Percentiles rank a stretch among this genome's conserved stretches.
phyloP scores from a whole-genome alignment of 2,113 vertebrate species.

The Chaetorhynchus papuensis region DNA sequence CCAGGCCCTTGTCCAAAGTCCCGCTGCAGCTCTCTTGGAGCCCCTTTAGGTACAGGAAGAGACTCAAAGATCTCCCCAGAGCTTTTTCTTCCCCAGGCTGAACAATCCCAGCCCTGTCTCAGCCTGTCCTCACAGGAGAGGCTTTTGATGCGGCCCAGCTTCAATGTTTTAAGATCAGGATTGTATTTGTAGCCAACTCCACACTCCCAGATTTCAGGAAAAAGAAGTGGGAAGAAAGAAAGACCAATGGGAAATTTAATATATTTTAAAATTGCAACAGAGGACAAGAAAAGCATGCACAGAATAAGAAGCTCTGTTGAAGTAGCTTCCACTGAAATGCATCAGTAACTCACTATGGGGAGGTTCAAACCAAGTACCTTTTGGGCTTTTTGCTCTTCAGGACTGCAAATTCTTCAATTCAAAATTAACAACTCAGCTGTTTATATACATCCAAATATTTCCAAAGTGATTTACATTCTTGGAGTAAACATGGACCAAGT shows the following conservation, averaged over 20 bases:
- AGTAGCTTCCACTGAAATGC: background rate
- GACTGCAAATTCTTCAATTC: background rate
- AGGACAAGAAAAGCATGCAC: background rate
- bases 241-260: background rate
- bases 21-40: background rate
- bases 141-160: background rate
- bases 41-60: background rate
- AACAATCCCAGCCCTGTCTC: background rate
- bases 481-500: background rate
- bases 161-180: background rate
- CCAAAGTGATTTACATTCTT: background rate
- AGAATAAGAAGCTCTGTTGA: background rate
- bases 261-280: background rate
- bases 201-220: background rate
- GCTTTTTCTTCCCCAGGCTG: background rate
- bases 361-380: background rate
- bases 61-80: background rate
- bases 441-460: background rate
- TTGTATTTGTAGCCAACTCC: background rate
- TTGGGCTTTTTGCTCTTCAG: background rate
- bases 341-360: background rate
- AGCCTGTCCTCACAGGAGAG: background rate
- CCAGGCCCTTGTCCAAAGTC: background rate
- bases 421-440: background rate
- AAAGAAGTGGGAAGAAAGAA: background rate